phyloP scores from a whole-genome alignment of 2,888 invertebrate species.

The Cheilosia pagana region DNA sequence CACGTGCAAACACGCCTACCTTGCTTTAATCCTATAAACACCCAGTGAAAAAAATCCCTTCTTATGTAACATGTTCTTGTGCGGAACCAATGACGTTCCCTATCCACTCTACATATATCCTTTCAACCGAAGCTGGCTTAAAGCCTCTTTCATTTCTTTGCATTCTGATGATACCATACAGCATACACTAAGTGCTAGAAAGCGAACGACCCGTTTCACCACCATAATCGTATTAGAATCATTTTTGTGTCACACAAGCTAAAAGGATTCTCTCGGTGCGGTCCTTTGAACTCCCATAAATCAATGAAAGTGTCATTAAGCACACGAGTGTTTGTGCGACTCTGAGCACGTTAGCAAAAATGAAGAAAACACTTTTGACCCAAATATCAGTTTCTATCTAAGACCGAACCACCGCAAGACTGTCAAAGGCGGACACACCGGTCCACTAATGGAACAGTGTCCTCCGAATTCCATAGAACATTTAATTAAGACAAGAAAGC shows the following conservation, averaged over 20 bases:
- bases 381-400: constrained; percentile 11
- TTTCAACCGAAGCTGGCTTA: not conserved
- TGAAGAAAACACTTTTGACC: constrained; percentile 11
- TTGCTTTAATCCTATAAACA: no score
- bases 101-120: not conserved
- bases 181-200: not conserved
- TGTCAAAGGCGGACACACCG: constrained; percentile 13
- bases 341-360: not conserved
- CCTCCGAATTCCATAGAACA: constrained; percentile 19
- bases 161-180: not conserved
- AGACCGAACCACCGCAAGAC: not conserved
- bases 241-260: not conserved
- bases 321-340: constrained; percentile 6
- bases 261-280: constrained; percentile 5
- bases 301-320: constrained; percentile 41
- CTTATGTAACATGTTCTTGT: not conserved
- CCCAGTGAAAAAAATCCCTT: no score
- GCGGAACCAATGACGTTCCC: not conserved
- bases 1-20: no score
- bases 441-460: constrained; percentile 17
- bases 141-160: not conserved
- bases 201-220: not conserved
- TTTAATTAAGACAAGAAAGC: constrained; percentile 63
- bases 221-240: constrained; percentile 18
- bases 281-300: constrained; percentile 29